Evolutionary conservation across 2,888 invertebrate species (phyloP), one percentile per base, ranked within the genome.

Genomic region (Entomobrya multifasciata): DNA sequence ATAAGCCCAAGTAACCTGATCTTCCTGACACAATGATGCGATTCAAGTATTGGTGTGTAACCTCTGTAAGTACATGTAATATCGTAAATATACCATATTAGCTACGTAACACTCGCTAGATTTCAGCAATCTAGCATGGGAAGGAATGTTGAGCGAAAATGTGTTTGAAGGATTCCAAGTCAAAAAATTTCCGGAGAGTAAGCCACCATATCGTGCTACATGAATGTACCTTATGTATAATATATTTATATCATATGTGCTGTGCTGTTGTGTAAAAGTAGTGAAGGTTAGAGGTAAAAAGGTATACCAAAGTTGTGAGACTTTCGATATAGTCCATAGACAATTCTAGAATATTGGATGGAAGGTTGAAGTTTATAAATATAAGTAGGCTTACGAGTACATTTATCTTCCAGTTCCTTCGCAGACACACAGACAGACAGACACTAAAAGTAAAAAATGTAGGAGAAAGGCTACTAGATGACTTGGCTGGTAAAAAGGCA

Each of bases 131-230:
- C n/a, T n/a, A n/a, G n/a, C 57, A 60, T 4, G 15, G 60, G 30
- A 27, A 62, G 30, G 60, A 27, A 60, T 44, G 25, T 30, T 76
- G 20, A 41, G 65, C 20, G 80, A 80, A 80, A 80, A 67, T 70
- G 70, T 81, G 60, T 72, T 72, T 82, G 82, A 82, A 74, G 74
- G 60, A 72, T 82, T 82, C 82, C 60, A 82, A 72, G 57, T 82
- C 60, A 82, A 82, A 82, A n/a, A 82, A 60, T 72, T 82, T 82
- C 82, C 74, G 82, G 82, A 82, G 82, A 60, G 60, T 30, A 65
- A 72, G 49, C 57, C 47, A 74, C 82, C 27, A 76, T 36, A 41
- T 15, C 30, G 36, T 30, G n/a, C n/a, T 17, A 44, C n/a, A 65
- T 47, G 70, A 25, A 41, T 70, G 13, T 15, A 44, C 41, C n/a